These are phyloP conservation scores for Drosophila sp. DNA, from an alignment of 1,140 invertebrate species.

Conservation along the genomic window DNA sequence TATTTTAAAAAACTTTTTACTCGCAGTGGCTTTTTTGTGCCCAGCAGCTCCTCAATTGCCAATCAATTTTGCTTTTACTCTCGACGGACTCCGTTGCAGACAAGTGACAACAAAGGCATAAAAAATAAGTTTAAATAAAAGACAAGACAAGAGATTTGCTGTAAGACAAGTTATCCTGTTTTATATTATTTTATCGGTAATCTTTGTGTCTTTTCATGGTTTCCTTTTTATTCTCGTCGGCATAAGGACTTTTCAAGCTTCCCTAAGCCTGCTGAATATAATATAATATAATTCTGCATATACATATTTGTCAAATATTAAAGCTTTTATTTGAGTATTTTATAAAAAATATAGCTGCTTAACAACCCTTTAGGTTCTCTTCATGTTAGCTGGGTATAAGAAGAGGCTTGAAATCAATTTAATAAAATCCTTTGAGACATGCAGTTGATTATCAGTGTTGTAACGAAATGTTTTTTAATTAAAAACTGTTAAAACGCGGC, in stretches of 20 bases:
- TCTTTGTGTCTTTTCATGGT: not conserved
- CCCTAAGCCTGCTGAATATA: no score
- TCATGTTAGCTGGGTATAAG: not conserved
- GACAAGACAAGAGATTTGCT: not conserved
- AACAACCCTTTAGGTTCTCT: no score
- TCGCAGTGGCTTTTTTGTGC: constrained; percentile 40
- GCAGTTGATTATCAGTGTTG: constrained; percentile 62
- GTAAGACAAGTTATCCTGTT: not conserved
- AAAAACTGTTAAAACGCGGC: constrained; percentile 74
- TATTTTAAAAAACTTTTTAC: constrained; percentile 1
- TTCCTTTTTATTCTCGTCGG: not conserved
- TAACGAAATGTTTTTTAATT: constrained; percentile 65
- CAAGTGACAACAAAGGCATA: constrained; percentile 70
- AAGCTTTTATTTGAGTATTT: no score
- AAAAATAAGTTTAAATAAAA: constrained; percentile 39
- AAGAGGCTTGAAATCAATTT: constrained; percentile 69
- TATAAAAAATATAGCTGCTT: no score
- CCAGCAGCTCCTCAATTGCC: constrained; percentile 63
- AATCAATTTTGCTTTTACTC: constrained; percentile 73
- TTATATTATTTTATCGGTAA: not conserved
- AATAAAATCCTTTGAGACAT: constrained; percentile 4
- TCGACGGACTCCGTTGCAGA: constrained; percentile 31
- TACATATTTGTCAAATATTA: no score
- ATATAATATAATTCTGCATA: no score
- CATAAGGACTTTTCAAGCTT: no score